Evolutionary conservation across 92 coral and sea anemone species (phyloP), one percentile per base, ranked within the genome.

Genomic region (Micromussa lordhowensis): DNA sequence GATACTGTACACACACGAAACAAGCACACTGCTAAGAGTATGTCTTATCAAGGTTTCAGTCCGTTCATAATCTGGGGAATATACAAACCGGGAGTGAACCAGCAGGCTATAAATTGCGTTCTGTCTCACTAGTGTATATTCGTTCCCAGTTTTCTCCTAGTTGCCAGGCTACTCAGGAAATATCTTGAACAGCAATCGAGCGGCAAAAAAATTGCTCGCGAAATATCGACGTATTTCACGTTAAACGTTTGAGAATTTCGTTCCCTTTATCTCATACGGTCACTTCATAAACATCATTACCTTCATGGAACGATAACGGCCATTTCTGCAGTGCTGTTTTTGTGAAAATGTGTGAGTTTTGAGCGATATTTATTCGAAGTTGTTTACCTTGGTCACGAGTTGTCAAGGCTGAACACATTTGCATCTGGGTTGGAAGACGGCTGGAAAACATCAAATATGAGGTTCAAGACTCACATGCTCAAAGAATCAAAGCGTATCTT

Each of bases 401-500:
- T 63, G 92, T 90, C 90, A 90, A 86, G 92, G 90, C 85, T 10
- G 32, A 30, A 3, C 21, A 40, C 29, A 86, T 77, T 77, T 86
- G 61, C 51, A 54, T 85, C n/a, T 63, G 83, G 61, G 73, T 59
- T n/a, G 40, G 48, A 68, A 74, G 32, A 30, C 66, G 68, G 53
- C 57, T 78, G 54, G 44, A 55, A 51, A 66, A 63, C 64, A 31
- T 34, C 63, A 17, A 86, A 54, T 30, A 98, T 98, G 99, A 90
- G 98, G 88, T 89, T 98, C 78, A 98, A 98, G 69, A 93, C 95
- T 77, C 96, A 98, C 76, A 75, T 98, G 88, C 91, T 94, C 16
- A 98, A 93, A 64, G 99, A 98, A 85, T 87, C 98, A 12, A 98
- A 98, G 84, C 99, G 99, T 98, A 98, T 98, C 99, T 98, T 96